Percentiles rank a stretch among this genome's conserved stretches.
phyloP scores from a whole-genome alignment of 2,888 invertebrate species.

The Eristalinus sepulchralis region DNA sequence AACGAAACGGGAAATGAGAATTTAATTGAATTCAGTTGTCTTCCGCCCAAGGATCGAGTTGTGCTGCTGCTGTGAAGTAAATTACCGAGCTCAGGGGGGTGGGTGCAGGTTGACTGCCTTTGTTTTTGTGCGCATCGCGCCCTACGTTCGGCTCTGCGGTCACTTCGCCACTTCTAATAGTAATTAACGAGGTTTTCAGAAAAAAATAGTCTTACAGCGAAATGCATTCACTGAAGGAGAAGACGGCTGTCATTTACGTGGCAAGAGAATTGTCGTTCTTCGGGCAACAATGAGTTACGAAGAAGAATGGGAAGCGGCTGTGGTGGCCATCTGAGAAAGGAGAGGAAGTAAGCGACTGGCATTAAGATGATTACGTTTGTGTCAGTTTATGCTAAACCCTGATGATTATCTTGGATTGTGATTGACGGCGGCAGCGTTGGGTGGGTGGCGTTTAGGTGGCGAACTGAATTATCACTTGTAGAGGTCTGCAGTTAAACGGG shows the following conservation, averaged over 20 bases:
- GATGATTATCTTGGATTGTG: too few relatives aligned
- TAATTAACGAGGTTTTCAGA: neutral
- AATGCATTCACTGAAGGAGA: neutral
- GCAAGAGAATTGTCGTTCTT: neutral
- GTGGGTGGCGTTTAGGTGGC: too few relatives aligned
- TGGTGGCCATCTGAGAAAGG: neutral
- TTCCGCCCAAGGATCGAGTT: slow-evolving; percentile 24
- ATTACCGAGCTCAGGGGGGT: neutral
- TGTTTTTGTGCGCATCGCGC: neutral
- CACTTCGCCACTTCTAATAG: neutral
- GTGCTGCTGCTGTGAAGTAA: neutral
- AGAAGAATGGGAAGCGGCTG: neutral
- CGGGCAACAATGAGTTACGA: neutral
- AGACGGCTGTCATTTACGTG: neutral
- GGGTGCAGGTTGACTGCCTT: neutral
- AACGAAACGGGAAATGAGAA: slow-evolving; percentile 53
- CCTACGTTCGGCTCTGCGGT: neutral
- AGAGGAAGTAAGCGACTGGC: neutral
- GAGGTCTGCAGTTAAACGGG: too few relatives aligned
- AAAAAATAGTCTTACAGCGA: neutral
- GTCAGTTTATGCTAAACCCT: too few relatives aligned
- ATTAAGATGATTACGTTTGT: too few relatives aligned
- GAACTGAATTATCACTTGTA: too few relatives aligned
- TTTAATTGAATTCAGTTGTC: slow-evolving; percentile 60
- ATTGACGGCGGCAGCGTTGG: too few relatives aligned